Evolutionary conservation across 1,140 invertebrate genomes (phyloP).

Genomic region (Pararge aegeria): DNA sequence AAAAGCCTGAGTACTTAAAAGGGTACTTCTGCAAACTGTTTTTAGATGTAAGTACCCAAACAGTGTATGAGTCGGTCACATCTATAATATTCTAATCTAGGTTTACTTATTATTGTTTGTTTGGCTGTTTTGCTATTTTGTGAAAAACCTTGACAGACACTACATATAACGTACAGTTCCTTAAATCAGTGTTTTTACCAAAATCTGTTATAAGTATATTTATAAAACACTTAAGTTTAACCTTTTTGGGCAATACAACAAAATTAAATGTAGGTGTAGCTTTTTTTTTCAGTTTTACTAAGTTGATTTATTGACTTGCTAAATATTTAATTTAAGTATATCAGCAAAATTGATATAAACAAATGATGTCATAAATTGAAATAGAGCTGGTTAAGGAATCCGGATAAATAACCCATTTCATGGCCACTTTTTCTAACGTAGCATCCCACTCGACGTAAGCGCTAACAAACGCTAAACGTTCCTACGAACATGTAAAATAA

Average conservation of each 20-base stretch:
- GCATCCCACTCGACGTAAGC: conserved; percentile 48
- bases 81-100: no score
- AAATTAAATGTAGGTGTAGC: neutral
- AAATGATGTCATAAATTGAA: conserved; percentile 60
- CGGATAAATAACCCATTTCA: conserved; percentile 66
- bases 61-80: no score
- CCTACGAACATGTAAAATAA: neutral
- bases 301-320: conserved; percentile 4
- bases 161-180: neutral
- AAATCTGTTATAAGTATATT: neutral
- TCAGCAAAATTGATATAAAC: conserved; percentile 56
- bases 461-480: conserved; percentile 10
- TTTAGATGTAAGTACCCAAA: no score
- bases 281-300: neutral
- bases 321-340: conserved; percentile 33
- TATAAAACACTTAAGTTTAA: neutral
- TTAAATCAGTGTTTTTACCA: neutral
- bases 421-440: conserved; percentile 68
- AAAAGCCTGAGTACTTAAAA: conserved; percentile 1
- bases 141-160: neutral
- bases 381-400: conserved; percentile 52
- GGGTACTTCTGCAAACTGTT: no score
- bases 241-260: neutral
- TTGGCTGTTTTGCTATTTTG: neutral
- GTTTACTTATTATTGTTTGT: neutral